Evolutionary conservation across 2,113 vertebrate species (phyloP), one percentile per base, ranked within the genome.

Genomic region (Corvus hawaiiensis): DNA sequence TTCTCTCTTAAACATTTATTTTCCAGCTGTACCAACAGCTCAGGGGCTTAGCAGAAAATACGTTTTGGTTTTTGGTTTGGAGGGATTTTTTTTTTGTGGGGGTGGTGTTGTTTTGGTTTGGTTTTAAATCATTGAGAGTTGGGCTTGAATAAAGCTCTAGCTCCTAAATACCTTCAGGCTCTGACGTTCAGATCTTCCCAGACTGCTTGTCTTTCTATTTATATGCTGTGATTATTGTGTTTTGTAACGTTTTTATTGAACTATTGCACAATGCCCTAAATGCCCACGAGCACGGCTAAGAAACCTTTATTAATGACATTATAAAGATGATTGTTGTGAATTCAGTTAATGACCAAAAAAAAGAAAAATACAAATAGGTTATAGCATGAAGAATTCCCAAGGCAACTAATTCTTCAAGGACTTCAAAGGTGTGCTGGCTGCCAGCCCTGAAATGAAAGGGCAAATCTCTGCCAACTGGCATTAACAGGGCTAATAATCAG

Each of bases 351-450:
- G 44, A 85, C 33, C 26, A 72, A 92, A 83, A 84, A 43, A 87
- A 77, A 87, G 30, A 41, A 9, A 4, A 16, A 21, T 35, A 71
- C 16, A 59, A 86, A 84, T 75, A 93, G 41, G 66, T 68, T 90
- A 68, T 51, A 68, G 73, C 86, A 94, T 27, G 92, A 90, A 94
- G 85, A 89, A 89, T 26, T 94, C 94, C 95, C 58, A 81, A 73
- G 92, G 73, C 80, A 94, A 82, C 48, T 67, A 67, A 85, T 74
- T 90, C 52, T 73, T 85, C 68, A 88, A 88, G 85, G 92, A 72
- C 88, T 95, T 96, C 88, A 94, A 95, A 97, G 87, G 76, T 92
- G 75, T 85, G 75, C 61, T 94, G 84, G 87, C 82, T 93, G 82
- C 55, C 94, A 81, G 90, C 64, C 72, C 73, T 49, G 7, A 2